Evolutionary conservation across 1,140 invertebrate species (phyloP).

Genomic region (Charaxes varanes): DNA sequence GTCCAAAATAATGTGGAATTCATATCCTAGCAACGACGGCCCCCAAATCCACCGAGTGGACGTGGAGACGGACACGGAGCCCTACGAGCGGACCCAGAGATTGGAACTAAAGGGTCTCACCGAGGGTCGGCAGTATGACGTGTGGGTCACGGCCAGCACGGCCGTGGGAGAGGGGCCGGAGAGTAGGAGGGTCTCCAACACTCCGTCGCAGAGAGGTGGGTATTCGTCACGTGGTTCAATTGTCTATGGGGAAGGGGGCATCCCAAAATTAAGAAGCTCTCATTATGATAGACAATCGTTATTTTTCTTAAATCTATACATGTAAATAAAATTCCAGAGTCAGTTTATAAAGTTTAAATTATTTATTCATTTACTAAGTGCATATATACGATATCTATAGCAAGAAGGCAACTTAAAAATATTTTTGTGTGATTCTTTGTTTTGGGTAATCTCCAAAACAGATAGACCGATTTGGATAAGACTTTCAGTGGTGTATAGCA

Average conservation of each 20-base stretch:
- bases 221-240: not conserved
- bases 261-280: not conserved
- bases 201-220: conserved; percentile 62
- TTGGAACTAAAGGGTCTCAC: conserved; percentile 78
- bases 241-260: not conserved
- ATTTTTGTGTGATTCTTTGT: too few species aligned
- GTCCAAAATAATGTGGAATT: too few species aligned
- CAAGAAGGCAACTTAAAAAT: too few species aligned
- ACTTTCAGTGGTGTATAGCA: too few species aligned
- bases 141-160: conserved; percentile 92
- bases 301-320: too few species aligned
- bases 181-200: conserved; percentile 51
- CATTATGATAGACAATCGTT: too few species aligned
- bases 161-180: conserved; percentile 83
- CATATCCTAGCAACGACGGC: conserved; percentile 61
- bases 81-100: conserved; percentile 49
- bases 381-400: too few species aligned
- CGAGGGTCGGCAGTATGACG: conserved; percentile 85
- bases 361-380: too few species aligned
- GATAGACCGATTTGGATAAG: too few species aligned
- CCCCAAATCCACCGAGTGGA: conserved; percentile 54
- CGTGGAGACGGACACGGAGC: conserved; percentile 33
- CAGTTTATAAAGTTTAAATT: too few species aligned
- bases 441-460: too few species aligned
- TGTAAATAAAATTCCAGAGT: too few species aligned